These are phyloP conservation scores for Scortum barcoo DNA, from an alignment of 2,113 vertebrate genomes.

Conservation along the genomic window DNA sequence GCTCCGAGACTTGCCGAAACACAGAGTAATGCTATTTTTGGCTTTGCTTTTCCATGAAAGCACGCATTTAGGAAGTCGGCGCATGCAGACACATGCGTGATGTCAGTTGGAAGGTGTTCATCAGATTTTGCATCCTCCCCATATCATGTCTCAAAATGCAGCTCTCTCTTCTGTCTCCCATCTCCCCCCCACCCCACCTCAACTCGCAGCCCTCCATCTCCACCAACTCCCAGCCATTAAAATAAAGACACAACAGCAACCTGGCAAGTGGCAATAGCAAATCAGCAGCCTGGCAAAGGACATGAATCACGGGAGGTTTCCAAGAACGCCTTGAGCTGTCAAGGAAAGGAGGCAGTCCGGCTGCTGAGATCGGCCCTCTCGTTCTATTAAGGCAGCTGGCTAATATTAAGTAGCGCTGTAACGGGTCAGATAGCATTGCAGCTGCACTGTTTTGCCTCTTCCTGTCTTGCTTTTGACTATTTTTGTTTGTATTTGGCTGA, in stretches of 20 bases:
- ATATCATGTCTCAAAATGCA: conserved; percentile 46
- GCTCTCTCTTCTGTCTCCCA: conserved; percentile 38
- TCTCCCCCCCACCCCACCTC: too few species aligned
- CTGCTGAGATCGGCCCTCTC: conserved; percentile 58
- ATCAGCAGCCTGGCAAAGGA: conserved; percentile 65
- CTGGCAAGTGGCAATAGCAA: conserved; percentile 64
- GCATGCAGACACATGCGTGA: conserved; percentile 52
- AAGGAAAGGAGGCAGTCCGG: conserved; percentile 43
- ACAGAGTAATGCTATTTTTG: conserved; percentile 76
- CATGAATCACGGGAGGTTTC: conserved; percentile 68
- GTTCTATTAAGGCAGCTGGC: conserved; percentile 60
- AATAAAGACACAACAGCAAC: conserved; percentile 71
- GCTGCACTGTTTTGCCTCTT: not conserved
- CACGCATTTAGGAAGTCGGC: conserved; percentile 55
- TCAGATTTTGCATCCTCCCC: conserved; percentile 61
- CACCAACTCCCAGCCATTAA: not conserved
- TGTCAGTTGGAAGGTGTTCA: conserved; percentile 73
- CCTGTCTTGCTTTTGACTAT: not conserved
- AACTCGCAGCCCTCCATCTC: too few species aligned
- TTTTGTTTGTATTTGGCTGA: conserved; percentile 15
- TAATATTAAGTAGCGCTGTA: conserved; percentile 44
- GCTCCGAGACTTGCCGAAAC: conserved; percentile 58
- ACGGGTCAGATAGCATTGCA: conserved; percentile 21
- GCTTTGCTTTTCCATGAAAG: conserved; percentile 57
- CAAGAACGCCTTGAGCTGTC: conserved; percentile 73